These are phyloP conservation scores for Melanotaenia maccullochi DNA, from an alignment of 2,797 vertebrate genomes.

Conservation along the genomic window DNA sequence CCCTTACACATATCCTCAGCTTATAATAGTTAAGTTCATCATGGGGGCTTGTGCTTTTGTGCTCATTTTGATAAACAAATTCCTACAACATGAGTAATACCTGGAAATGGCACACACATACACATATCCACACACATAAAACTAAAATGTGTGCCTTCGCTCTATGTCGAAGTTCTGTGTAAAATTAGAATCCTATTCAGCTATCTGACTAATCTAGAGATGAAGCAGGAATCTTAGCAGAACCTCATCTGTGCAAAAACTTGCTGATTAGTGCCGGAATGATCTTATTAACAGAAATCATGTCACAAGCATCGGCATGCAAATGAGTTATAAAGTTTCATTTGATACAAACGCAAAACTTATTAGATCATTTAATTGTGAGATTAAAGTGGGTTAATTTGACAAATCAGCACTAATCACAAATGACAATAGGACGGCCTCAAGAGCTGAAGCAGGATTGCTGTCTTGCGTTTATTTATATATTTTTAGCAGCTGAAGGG, in stretches of 20 bases:
- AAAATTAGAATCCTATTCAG: not conserved
- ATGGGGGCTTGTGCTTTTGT: not conserved
- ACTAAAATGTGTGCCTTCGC: not conserved
- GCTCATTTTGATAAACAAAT: not conserved
- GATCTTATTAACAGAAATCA: constrained; percentile 69
- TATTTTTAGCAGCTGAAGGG: constrained; percentile 24
- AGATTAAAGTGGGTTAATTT: constrained; percentile 73
- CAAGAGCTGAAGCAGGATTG: constrained; percentile 25
- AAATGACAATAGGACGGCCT: constrained; percentile 70
- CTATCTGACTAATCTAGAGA: constrained; percentile 64
- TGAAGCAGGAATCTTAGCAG: constrained; percentile 53
- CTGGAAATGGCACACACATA: constrained; percentile 6
- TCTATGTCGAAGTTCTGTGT: constrained; percentile 22
- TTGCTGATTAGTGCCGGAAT: constrained; percentile 70
- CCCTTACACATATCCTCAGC: not conserved
- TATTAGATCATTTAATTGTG: constrained; percentile 75
- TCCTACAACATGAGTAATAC: not conserved
- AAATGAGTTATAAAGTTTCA: constrained; percentile 75
- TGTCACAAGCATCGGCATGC: constrained; percentile 67
- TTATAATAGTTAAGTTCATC: not conserved
- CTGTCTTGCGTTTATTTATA: constrained; percentile 41
- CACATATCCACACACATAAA: constrained; percentile 28
- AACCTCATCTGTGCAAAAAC: constrained; percentile 52
- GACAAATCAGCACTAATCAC: constrained; percentile 72
- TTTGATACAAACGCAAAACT: constrained; percentile 66